A percentile compares a stretch with the other conserved stretches of the same genome.
These are phyloP conservation scores for Etheostoma cragini DNA, from an alignment of 2,113 vertebrate species.

Conservation along the genomic window DNA sequence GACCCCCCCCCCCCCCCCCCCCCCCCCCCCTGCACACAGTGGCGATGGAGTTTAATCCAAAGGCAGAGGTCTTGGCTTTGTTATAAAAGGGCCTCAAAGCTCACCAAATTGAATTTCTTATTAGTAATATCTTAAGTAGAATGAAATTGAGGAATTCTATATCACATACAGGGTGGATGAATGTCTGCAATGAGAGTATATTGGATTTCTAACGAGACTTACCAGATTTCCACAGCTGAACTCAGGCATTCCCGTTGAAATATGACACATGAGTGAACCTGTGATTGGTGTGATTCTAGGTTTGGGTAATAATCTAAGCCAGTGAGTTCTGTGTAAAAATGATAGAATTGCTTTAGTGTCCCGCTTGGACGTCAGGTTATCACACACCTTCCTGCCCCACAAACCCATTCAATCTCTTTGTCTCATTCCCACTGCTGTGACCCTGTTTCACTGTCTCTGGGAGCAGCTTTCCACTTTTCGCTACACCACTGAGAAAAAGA, in stretches of 20 bases:
- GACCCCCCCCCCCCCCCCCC: background rate
- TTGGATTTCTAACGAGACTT: constrained; percentile 52
- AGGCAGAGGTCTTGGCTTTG: constrained; percentile 41
- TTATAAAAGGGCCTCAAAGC: constrained; percentile 39
- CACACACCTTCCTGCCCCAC: constrained; percentile 66
- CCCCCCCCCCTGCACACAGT: constrained; percentile 3
- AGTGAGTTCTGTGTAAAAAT: constrained; percentile 52
- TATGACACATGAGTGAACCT: constrained; percentile 25
- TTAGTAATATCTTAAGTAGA: constrained; percentile 45
- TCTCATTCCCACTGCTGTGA: constrained; percentile 47
- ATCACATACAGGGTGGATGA: constrained; percentile 18
- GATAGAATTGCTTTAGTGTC: constrained; percentile 73
- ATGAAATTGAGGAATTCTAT: constrained; percentile 23
- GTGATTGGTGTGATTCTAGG: constrained; percentile 34
- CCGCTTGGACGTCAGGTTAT: constrained; percentile 74
- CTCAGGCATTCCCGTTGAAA: constrained; percentile 18
- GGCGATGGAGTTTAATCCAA: constrained; percentile 60
- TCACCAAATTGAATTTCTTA: constrained; percentile 54
- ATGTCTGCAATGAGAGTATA: constrained; percentile 16
- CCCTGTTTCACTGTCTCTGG: constrained; percentile 31
- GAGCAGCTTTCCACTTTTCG: constrained; percentile 56
- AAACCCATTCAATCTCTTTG: constrained; percentile 62
- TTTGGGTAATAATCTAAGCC: constrained; percentile 38
- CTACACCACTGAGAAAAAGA: constrained; percentile 49
- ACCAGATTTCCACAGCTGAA: constrained; percentile 33